Evolutionary conservation across 2,113 vertebrate species (phyloP).

Genomic region (Myotis yumanensis): DNA sequence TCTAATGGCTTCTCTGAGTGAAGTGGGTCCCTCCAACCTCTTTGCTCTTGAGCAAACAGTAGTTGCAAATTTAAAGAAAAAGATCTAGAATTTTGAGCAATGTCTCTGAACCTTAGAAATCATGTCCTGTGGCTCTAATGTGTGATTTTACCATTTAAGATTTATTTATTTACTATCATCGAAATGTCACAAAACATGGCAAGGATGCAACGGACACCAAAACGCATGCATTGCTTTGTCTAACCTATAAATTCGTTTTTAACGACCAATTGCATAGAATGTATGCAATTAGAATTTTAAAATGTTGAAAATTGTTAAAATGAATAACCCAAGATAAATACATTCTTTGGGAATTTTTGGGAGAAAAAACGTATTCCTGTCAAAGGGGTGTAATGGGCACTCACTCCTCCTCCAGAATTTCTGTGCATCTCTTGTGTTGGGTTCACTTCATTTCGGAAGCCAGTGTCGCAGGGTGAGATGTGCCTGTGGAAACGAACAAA

Average conservation of each 20-base stretch:
- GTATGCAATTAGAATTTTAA: neutral
- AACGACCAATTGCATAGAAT: neutral
- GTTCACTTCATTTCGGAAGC: neutral
- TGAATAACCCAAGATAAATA: neutral
- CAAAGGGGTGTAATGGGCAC: neutral
- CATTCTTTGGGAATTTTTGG: neutral
- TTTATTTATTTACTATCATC: neutral
- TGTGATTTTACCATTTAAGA: neutral
- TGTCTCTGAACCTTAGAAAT: neutral
- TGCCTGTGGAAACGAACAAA: neutral
- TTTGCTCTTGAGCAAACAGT: neutral
- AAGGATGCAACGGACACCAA: neutral
- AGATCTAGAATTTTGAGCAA: neutral
- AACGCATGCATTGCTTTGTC: neutral
- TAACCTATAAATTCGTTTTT: neutral
- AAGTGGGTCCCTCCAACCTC: neutral
- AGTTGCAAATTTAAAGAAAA: neutral
- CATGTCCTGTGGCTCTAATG: neutral
- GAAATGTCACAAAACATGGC: neutral
- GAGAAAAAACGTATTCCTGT: neutral
- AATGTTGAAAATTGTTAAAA: slow-evolving; percentile 3
- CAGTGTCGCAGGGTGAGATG: neutral
- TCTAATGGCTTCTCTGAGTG: neutral
- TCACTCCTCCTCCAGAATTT: neutral
- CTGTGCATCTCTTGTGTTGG: neutral